Evolutionary conservation across 2,113 vertebrate species (phyloP), one percentile per base, ranked within the genome.

Genomic region (Puntigrus tetrazona): DNA sequence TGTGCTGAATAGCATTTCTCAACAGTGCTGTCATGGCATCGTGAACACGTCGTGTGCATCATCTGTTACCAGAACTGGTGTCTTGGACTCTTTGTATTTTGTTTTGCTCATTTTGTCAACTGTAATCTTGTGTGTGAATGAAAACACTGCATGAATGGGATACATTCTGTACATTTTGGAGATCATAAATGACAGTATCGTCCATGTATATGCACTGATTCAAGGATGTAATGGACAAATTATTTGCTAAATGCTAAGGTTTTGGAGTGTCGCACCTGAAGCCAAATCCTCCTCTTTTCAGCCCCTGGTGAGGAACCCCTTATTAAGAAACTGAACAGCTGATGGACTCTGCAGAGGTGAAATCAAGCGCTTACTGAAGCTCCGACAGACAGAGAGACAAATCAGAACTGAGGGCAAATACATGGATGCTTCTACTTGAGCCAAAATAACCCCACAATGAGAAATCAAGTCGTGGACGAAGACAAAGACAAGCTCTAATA

Each of bases 261-360:
- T 85, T 95, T 96, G 94, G 94, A 95, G 95, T 97, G 94, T 94
- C 92, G 92, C 95, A 95, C 96, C 96, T 98, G 96, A 99, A 97
- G 96, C 93, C 41, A 92, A 96, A 95, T 97, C 97, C 96, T 98
- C 97, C 96, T 98, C 97, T 98, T 98, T 99, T 96, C 97, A 98
- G 97, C 97, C 97, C 96, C 95, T 96, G 95, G 96, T 96, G 96
- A 97, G 96, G 96, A 98, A 97, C 92, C 96, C 97, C 94, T 96
- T 97, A 96, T 97, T 98, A 97, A 97, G 97, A 97, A 97, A 99
- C 96, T 99, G 97, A 98, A 93, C 95, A 93, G 95, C 94, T 94
- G 95, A 94, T 92, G 95, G 96, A 94, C 91, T 81, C 87, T 47
- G 82, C 80, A 18, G 61, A 91, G 86, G 88, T 83, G 76, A 90